Conservation (phyloP, 2,113 vertebrate species). For the Heliornis fulica region DNA sequence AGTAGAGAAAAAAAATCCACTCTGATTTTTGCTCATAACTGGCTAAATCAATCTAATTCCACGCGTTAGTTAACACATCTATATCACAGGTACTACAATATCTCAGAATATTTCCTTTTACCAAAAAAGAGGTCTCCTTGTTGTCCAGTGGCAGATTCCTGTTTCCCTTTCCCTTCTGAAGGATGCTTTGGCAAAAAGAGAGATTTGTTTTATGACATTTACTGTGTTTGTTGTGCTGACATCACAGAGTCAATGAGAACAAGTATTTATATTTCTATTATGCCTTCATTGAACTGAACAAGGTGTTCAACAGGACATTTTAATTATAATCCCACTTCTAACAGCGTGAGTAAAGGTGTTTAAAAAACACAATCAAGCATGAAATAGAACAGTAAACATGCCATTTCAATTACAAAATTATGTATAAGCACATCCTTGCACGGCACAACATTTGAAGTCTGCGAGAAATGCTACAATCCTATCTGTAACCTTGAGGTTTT, state of each 20-base stretch:
- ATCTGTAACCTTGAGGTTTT: slow-evolving; percentile 8
- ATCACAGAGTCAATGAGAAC: slow-evolving; percentile 59
- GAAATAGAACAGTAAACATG: slow-evolving; percentile 73
- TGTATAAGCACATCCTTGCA: slow-evolving; percentile 47
- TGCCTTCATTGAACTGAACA: slow-evolving; percentile 67
- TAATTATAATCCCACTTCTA: slow-evolving; percentile 64
- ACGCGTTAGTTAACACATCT: neutral
- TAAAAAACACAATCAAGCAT: slow-evolving; percentile 65
- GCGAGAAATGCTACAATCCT: slow-evolving; percentile 19
- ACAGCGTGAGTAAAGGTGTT: slow-evolving; percentile 50
- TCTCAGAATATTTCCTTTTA: neutral
- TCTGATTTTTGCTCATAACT: neutral
- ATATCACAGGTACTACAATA: neutral
- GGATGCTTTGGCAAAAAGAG: neutral
- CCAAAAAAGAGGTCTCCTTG: neutral
- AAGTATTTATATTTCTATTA: slow-evolving; percentile 71
- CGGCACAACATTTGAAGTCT: slow-evolving; percentile 41
- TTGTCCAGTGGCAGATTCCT: neutral
- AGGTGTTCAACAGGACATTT: slow-evolving; percentile 70
- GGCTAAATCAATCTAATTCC: neutral
- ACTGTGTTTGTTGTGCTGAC: slow-evolving; percentile 43
- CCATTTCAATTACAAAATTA: slow-evolving; percentile 65
- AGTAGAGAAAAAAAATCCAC: neutral
- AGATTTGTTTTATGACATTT: slow-evolving; percentile 41
- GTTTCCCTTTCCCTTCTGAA: neutral